Evolutionary conservation across 2,113 vertebrate genomes (phyloP), one percentile per base, ranked within the genome.

Genomic region (Dendropsophus ebraccatus): DNA sequence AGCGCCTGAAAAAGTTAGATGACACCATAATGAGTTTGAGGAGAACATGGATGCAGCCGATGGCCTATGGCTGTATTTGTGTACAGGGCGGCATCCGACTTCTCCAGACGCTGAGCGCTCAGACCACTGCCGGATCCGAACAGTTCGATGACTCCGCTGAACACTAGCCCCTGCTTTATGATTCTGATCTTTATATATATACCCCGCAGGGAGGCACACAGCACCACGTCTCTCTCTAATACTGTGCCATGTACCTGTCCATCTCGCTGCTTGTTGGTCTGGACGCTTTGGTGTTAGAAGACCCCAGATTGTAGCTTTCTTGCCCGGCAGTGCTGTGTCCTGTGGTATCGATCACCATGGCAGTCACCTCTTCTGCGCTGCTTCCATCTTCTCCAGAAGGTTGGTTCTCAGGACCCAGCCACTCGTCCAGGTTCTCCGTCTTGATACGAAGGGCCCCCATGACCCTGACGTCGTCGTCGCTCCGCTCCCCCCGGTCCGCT

Each of bases 191-290:
- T 41, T 41, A 41, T 41, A 41, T 41, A 5, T 41, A 41, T 41
- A 41, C 41, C 8, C 41, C 8, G 41, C 3, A n/a, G n/a, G n/a
- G n/a, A n/a, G n/a, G n/a, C n/a, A n/a, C n/a, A n/a, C n/a, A n/a
- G n/a, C n/a, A n/a, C n/a, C n/a, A 4, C 14, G 4, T 14, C 28
- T 30, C 28, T 11, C 25, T 12, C 28, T 65, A 28, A 28, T 23
- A 6, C 4, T 12, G 17, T 25, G 14, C 79, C 88, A 87, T 95
- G 91, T 89, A 99, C 98, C 98, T 95, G 92, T 99, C 97, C 0
- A 96, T 94, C 88, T 99, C 97, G 25, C 96, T 98, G 94, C 97
- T 98, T 69, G 97, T 97, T 0, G 97, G 97, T 86, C 97, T 95
- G 78, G 90, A 94, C 70, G 92, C 94, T 88, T 96, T 96, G 88